Evolutionary conservation across 1,140 invertebrate genomes (phyloP).

Genomic region (Acromyrmex echinatior): DNA sequence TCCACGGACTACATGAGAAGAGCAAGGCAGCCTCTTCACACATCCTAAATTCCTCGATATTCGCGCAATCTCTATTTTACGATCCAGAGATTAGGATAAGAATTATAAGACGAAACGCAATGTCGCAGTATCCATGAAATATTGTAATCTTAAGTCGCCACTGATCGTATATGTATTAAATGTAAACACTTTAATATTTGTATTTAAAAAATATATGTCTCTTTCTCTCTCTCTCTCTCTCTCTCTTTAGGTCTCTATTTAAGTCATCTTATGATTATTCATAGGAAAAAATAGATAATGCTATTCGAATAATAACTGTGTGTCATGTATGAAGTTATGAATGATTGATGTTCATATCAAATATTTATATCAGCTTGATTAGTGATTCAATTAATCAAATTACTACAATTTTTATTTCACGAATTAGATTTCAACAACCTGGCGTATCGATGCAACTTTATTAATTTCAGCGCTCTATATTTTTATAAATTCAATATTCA

Average conservation of each 20-base stretch:
- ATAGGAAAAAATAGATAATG: not conserved
- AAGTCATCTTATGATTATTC: no score
- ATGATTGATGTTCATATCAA: not conserved
- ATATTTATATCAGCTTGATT: not conserved
- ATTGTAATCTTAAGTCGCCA: not conserved
- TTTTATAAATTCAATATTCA: no score
- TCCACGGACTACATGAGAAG: slow-evolving; percentile 40
- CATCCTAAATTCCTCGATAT: slow-evolving; percentile 2
- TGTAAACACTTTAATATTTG: not conserved
- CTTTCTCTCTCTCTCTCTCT: no score
- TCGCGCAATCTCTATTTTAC: not conserved
- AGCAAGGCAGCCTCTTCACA: slow-evolving; percentile 45
- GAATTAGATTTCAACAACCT: not conserved
- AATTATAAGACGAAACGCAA: not conserved
- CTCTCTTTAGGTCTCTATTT: no score
- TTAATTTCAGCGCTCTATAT: not conserved
- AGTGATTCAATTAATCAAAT: not conserved
- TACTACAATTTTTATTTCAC: slow-evolving; percentile 1
- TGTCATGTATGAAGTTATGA: not conserved
- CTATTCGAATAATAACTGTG: not conserved
- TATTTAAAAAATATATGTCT: not conserved
- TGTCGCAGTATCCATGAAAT: not conserved
- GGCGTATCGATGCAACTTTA: not conserved
- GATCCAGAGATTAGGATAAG: not conserved
- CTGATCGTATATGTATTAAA: not conserved